Evolutionary conservation across 2,797 vertebrate species (phyloP).

Genomic region (Myotis daubentonii): DNA sequence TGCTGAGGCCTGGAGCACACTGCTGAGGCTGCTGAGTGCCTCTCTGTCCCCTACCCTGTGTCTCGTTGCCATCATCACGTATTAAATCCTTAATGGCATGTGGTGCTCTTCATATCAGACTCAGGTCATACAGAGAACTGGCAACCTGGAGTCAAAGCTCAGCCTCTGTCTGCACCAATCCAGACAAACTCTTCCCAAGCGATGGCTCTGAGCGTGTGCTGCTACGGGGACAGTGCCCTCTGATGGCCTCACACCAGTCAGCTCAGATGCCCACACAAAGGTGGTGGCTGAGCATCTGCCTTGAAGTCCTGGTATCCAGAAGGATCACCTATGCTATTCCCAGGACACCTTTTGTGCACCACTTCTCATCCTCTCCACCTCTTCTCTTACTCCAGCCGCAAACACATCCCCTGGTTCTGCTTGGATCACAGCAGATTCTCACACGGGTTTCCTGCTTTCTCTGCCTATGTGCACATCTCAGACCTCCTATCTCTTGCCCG

Average conservation of each 20-base stretch:
- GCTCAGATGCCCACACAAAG: not conserved
- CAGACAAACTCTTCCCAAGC: not conserved
- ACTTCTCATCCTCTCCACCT: not conserved
- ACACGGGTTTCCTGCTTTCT: not conserved
- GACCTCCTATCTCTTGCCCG: not conserved
- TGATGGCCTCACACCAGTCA: not conserved
- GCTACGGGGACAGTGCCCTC: not conserved
- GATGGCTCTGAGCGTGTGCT: not conserved
- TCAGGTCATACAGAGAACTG: conserved; percentile 19
- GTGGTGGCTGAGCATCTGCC: not conserved
- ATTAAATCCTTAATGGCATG: conserved; percentile 52
- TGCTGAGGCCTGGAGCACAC: conserved; percentile 58
- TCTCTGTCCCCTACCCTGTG: conserved; percentile 53
- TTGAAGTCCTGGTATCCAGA: not conserved
- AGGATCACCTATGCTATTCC: rapidly evolving
- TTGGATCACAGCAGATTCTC: not conserved
- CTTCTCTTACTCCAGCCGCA: not conserved
- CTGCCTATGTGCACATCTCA: not conserved
- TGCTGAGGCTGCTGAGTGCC: conserved; percentile 61
- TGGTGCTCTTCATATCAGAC: conserved; percentile 1
- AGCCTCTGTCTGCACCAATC: not conserved
- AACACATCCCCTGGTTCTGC: not conserved
- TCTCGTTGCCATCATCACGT: conserved; percentile 60
- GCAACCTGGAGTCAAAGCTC: conserved; percentile 17
- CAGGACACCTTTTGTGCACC: not conserved